These are phyloP conservation scores for Magallana ariakensis DNA, from an alignment of 1,140 invertebrate genomes.

Conservation along the genomic window DNA sequence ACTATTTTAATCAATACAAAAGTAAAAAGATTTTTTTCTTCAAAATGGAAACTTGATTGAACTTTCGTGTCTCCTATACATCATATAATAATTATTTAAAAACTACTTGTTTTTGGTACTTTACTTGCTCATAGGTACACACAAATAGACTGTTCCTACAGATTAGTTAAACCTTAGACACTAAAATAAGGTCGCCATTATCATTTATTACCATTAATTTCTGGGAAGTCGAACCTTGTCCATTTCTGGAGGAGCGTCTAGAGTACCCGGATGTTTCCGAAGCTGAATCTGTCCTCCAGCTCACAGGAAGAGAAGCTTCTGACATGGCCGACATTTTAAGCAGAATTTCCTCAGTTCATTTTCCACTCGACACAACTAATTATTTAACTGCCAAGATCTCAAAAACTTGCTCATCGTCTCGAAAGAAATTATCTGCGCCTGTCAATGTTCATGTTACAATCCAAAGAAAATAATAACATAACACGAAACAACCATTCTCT, in stretches of 20 bases:
- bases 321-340: conserved; percentile 5
- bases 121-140: too few species aligned
- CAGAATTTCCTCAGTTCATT: background rate
- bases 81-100: too few species aligned
- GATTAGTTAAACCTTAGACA: too few species aligned
- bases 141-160: too few species aligned
- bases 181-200: too few species aligned
- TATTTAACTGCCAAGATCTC: background rate
- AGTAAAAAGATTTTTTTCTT: too few species aligned
- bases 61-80: too few species aligned
- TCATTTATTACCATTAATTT: conserved; percentile 16
- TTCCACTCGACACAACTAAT: background rate
- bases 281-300: conserved; percentile 10
- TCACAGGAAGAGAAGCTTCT: conserved; percentile 26
- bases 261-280: background rate
- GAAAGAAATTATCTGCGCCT: background rate
- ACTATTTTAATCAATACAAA: too few species aligned
- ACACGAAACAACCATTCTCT: background rate
- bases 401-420: background rate
- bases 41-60: too few species aligned
- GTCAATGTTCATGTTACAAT: background rate
- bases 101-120: too few species aligned
- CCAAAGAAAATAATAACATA: background rate
- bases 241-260: background rate
- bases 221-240: background rate